These are phyloP conservation scores for Tursiops truncatus DNA, from an alignment of 2,113 vertebrate genomes.

Conservation along the genomic window DNA sequence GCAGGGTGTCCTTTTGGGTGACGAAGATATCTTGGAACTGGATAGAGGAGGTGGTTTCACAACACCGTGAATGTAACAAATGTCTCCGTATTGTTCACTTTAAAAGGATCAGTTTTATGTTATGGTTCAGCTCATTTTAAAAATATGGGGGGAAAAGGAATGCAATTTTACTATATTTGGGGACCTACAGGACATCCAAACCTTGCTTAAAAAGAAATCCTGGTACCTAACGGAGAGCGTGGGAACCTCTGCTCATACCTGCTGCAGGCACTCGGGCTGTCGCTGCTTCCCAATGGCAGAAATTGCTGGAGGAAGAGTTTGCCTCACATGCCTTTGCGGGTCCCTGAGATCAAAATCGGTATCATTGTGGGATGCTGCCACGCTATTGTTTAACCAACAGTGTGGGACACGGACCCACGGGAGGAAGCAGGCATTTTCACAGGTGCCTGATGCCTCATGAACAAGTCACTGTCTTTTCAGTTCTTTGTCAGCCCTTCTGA, in stretches of 20 bases:
- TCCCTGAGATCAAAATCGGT: not conserved
- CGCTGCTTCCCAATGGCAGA: not conserved
- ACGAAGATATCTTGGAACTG: not conserved
- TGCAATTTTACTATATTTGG: not conserved
- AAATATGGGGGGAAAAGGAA: not conserved
- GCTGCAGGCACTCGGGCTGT: fast-evolving
- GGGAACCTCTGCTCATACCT: not conserved
- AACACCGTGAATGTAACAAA: not conserved
- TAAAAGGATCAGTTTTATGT: not conserved
- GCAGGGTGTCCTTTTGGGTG: not conserved
- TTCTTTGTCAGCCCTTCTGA: not conserved
- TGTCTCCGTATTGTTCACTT: not conserved
- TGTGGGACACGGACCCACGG: not conserved
- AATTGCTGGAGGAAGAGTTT: not conserved
- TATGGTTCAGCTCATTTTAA: not conserved
- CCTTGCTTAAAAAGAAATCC: not conserved
- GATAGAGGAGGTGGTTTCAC: not conserved
- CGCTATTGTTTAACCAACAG: no score
- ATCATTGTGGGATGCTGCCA: fast-evolving
- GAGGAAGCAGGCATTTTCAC: not conserved
- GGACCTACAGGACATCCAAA: not conserved
- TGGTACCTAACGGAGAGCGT: fast-evolving
- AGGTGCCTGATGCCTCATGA: not conserved
- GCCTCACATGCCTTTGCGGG: not conserved
- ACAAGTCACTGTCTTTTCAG: not conserved